Percentiles rank a stretch among this genome's conserved stretches.
These are phyloP conservation scores for Oryctes rhinoceros DNA, from an alignment of 1,140 invertebrate genomes.

Conservation along the genomic window DNA sequence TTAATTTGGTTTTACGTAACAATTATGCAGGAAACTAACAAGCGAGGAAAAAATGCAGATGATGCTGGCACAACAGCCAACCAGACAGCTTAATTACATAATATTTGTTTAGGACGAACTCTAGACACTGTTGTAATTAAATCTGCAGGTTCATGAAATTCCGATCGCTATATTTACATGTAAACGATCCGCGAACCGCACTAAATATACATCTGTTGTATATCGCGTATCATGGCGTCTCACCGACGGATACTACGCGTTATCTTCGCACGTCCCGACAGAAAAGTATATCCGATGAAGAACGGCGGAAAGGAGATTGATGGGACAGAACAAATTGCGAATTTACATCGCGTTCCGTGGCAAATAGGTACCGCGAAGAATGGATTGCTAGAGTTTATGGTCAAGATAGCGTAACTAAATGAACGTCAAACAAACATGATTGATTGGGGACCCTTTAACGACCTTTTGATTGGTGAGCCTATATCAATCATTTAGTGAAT, in stretches of 20 bases:
- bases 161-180: not conserved
- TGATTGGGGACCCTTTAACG: not conserved
- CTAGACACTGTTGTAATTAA: not conserved
- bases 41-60: not conserved
- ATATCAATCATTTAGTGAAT: slow-evolving; percentile 22
- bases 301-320: slow-evolving; percentile 2
- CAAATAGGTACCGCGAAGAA: not conserved
- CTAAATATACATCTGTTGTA: not conserved
- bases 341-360: not conserved
- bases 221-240: not conserved
- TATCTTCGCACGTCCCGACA: not conserved
- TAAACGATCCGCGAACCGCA: not conserved
- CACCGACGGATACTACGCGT: not conserved
- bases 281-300: not conserved
- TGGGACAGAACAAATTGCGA: slow-evolving; percentile 12
- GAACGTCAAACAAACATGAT: slow-evolving; percentile 14
- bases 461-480: not conserved
- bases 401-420: slow-evolving; percentile 5
- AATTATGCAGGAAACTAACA: no score
- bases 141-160: not conserved
- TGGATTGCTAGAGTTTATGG: slow-evolving; percentile 13
- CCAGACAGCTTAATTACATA: not conserved
- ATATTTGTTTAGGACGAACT: slow-evolving; percentile 12
- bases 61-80: not conserved
- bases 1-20: no score